phyloP scores from a whole-genome alignment of 2,113 vertebrate species.

The Channa argus region DNA sequence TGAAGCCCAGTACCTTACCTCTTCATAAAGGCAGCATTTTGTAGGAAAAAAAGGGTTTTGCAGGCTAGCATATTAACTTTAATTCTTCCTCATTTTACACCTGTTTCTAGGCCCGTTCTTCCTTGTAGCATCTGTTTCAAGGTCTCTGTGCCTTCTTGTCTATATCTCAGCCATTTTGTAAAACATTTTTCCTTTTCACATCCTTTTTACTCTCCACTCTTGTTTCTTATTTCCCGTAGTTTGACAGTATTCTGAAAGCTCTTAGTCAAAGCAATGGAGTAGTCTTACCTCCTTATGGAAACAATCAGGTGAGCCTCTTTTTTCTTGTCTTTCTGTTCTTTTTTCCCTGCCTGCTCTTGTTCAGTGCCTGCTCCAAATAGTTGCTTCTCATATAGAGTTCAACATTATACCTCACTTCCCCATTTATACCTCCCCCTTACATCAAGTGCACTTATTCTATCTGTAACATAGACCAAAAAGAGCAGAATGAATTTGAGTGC shows the following conservation, averaged over 20 bases:
- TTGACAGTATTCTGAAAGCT: slow-evolving; percentile 79
- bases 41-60: too few relatives aligned
- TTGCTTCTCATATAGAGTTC: slow-evolving; percentile 26
- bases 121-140: slow-evolving; percentile 22
- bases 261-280: slow-evolving; percentile 82
- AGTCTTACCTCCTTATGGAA: slow-evolving; percentile 73
- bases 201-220: slow-evolving; percentile 32
- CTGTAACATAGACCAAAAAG: neutral
- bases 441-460: neutral
- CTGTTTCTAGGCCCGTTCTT: slow-evolving; percentile 9
- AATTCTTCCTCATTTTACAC: too few relatives aligned
- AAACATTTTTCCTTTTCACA: slow-evolving; percentile 40
- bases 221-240: slow-evolving; percentile 68
- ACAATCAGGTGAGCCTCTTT: slow-evolving; percentile 77
- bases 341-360: slow-evolving; percentile 1
- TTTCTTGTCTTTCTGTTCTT: slow-evolving; percentile 23
- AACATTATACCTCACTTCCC: neutral
- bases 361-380: slow-evolving; percentile 16
- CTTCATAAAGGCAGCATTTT: too few relatives aligned
- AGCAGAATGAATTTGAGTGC: slow-evolving; percentile 2
- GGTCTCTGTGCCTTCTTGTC: slow-evolving; percentile 16
- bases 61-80: too few relatives aligned
- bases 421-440: slow-evolving; percentile 1
- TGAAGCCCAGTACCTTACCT: too few relatives aligned
- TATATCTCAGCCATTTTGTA: slow-evolving; percentile 33